Evolutionary conservation across 2,888 invertebrate genomes (phyloP).

Genomic region (Pharmacophagus antenor): DNA sequence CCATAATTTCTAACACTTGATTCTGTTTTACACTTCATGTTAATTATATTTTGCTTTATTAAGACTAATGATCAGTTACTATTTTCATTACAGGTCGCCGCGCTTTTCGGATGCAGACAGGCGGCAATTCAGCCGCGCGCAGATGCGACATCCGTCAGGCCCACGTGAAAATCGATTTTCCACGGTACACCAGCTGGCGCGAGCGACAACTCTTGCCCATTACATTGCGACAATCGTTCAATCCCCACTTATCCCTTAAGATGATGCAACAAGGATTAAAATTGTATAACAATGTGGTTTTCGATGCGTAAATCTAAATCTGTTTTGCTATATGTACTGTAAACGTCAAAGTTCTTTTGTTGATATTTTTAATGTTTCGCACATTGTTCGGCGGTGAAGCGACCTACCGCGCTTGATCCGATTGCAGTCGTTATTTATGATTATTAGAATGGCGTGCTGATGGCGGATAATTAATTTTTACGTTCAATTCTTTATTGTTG

Average conservation of each 20-base stretch:
- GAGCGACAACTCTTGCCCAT: slow-evolving; percentile 65
- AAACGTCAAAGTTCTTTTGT: slow-evolving; percentile 79
- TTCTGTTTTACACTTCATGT: too few species aligned
- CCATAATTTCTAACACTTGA: too few species aligned
- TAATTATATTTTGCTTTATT: slow-evolving; percentile 29
- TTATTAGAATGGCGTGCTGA: slow-evolving; percentile 76
- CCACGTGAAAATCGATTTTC: slow-evolving; percentile 80
- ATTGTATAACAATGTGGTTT: slow-evolving; percentile 33
- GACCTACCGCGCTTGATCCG: slow-evolving; percentile 78
- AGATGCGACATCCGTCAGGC: slow-evolving; percentile 78
- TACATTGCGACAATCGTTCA: slow-evolving; percentile 34
- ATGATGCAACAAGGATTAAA: slow-evolving; percentile 38
- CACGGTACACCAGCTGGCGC: slow-evolving; percentile 79
- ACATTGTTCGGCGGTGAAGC: slow-evolving; percentile 65
- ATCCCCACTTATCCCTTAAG: slow-evolving; percentile 38
- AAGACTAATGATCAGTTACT: slow-evolving; percentile 36
- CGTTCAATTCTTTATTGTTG: slow-evolving; percentile 69
- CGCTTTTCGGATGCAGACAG: slow-evolving; percentile 66
- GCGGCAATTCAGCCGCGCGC: slow-evolving; percentile 63
- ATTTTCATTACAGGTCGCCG: slow-evolving; percentile 53
- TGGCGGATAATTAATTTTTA: slow-evolving; percentile 76
- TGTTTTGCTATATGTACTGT: slow-evolving; percentile 67
- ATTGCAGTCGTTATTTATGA: slow-evolving; percentile 77
- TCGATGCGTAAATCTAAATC: slow-evolving; percentile 37
- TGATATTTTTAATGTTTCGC: slow-evolving; percentile 81